These are phyloP conservation scores for Aleadryas rufinucha DNA, from an alignment of 2,113 vertebrate species.

Conservation along the genomic window DNA sequence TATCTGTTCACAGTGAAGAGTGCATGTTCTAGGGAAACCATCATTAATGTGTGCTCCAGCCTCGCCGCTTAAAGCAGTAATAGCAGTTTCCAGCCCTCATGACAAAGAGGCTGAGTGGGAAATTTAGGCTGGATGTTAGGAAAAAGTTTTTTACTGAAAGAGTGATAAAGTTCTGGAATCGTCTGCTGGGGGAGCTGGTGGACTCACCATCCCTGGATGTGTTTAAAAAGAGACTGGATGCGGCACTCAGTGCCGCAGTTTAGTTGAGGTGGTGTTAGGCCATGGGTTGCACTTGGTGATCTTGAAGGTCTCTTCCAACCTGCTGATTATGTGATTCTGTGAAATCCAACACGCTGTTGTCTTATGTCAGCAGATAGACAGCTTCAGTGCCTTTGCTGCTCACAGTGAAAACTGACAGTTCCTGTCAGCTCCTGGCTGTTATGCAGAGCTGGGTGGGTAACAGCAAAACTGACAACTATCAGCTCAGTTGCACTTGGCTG, in stretches of 20 bases:
- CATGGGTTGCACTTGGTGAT: not conserved
- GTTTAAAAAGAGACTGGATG: not conserved
- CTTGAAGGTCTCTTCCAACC: not conserved
- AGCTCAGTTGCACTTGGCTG: not conserved
- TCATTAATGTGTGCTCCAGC: not conserved
- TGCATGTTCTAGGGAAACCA: not conserved
- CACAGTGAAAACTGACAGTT: constrained; percentile 17
- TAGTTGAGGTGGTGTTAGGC: not conserved
- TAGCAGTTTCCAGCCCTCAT: not conserved
- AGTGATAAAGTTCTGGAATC: not conserved
- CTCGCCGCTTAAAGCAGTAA: rapidly evolving
- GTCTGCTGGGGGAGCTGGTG: not conserved
- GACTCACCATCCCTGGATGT: not conserved
- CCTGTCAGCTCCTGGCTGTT: constrained; percentile 43
- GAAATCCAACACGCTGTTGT: not conserved
- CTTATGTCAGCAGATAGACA: not conserved
- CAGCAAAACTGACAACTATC: constrained; percentile 13
- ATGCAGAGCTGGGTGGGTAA: constrained; percentile 11
- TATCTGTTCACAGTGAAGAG: not conserved
- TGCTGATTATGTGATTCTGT: not conserved
- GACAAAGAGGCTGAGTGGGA: not conserved
- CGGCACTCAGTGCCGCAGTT: not conserved
- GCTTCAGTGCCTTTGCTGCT: not conserved
- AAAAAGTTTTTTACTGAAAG: not conserved
- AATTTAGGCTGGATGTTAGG: not conserved